Evolutionary conservation across 2,888 invertebrate genomes (phyloP), one percentile per base, ranked within the genome.

Genomic region (Callyntrura sp.): DNA sequence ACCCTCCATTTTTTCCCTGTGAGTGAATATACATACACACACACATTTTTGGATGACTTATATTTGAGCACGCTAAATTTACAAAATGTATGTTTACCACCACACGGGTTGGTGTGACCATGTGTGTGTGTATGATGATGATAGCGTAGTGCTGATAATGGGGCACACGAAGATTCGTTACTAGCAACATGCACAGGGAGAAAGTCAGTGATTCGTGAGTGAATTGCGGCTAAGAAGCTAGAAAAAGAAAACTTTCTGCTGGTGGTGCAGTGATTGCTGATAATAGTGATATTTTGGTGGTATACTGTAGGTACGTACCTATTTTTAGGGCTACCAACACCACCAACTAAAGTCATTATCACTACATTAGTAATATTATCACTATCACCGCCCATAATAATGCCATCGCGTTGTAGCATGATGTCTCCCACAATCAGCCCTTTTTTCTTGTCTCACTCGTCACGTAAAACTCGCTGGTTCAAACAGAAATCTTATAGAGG

Each of bases 141-240:
- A 23, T 20, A 11, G 28, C 28, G 28, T 1, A 28, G 48, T 73
- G 17, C 20, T 60, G 60, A 23, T 62, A 60, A 17, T 17, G n/a
- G 57, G 57, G 20, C 25, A 9, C 25, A 78, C 11, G 12, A 55
- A 78, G 78, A 78, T 65, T 48, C 82, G 25, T 70, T 51, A 70
- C 51, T 23, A 51, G 51, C 35, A 65, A 20, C 14, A 12, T 2
- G 28, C 12, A 35, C 1, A 23, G 9, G 48, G 28, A 82, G 88
- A 43, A 88, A 88, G 78, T 88, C 88, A 84, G 51, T 76, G 78
- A 88, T 65, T 88, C 76, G 82, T 83, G 88, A 83, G 82, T 76
- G 82, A 88, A 87, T 87, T 87, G 60, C 73, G 43, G 57, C 81
- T 81, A 35, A 14, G 35, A 6, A 35, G 48, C 8, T 17, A 45